phyloP scores from a whole-genome alignment of 2,888 invertebrate species.

The Agonum fuliginosum region DNA sequence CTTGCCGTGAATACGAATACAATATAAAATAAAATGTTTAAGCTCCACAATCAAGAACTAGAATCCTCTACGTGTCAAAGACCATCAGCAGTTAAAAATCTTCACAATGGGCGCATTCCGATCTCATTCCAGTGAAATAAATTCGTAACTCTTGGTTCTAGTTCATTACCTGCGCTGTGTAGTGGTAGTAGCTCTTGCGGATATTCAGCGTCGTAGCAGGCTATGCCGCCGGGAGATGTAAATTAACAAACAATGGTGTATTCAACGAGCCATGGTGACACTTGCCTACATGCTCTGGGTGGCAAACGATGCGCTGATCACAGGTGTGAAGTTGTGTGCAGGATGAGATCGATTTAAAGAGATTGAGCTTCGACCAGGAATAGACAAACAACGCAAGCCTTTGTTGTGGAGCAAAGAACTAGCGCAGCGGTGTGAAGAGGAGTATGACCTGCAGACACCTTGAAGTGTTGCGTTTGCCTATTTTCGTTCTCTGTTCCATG shows the following conservation, averaged over 20 bases:
- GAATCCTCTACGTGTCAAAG: too few relatives aligned
- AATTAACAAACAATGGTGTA: conserved; percentile 2
- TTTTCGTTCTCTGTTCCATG: too few relatives aligned
- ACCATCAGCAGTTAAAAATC: too few relatives aligned
- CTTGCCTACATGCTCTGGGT: neutral
- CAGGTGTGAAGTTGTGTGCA: conserved; percentile 12
- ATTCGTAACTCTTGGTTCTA: conserved; percentile 31
- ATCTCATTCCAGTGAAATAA: conserved; percentile 27
- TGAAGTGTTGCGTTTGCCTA: too few relatives aligned
- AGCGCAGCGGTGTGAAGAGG: too few relatives aligned
- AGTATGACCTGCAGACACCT: too few relatives aligned
- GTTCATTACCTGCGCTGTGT: conserved; percentile 7
- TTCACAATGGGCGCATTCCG: conserved; percentile 7
- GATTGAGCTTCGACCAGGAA: too few relatives aligned
- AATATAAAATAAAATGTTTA: too few relatives aligned
- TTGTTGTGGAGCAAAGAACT: too few relatives aligned
- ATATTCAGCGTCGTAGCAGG: neutral
- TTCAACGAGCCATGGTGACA: neutral
- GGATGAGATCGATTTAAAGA: neutral
- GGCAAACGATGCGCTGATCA: neutral
- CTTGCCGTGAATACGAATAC: too few relatives aligned
- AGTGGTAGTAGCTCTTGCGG: neutral
- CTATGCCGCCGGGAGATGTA: neutral
- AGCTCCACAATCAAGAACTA: too few relatives aligned
- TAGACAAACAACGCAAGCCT: too few relatives aligned